Evolutionary conservation across 2,797 vertebrate genomes (phyloP), one percentile per base, ranked within the genome.

Genomic region (Eidolon dupreanum): DNA sequence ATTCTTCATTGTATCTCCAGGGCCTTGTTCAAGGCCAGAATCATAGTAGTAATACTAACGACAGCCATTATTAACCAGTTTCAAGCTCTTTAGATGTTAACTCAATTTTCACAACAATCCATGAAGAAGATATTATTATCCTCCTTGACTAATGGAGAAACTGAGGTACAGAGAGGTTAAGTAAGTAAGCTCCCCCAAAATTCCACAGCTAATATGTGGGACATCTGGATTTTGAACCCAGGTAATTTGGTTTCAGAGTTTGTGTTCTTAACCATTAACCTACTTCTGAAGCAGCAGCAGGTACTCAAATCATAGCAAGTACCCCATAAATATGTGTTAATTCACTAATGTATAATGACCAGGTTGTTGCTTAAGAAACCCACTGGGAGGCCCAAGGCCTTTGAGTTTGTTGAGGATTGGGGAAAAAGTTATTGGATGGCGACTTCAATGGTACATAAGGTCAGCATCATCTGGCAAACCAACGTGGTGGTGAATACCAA

Each of bases 311-410:
- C 88, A 61, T 13, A 74, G 59, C 55, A 93, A 68, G 2, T 55
- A 82, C 5, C 38, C 63, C 83, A 53, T 49, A 86, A 86, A 75
- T 65, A 70, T n/a, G 46, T 94, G 53, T 61, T 94, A 96, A 97
- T 93, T 92, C 57, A n/a, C 31, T 66, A 74, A 82, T 74, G 16
- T 82, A 79, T 41, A 71, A 49, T 63, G 43, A 92, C 22, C 22
- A 59, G 33, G 66, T 33, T 61, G 20, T 26, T 86, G 49, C 24
- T 33, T 66, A 92, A 83, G 71, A 82, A 53, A 95, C 53, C 17
- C 53, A 59, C 16, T 0, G 10, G 57, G 63, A 49, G 51, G 19
- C 38, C 53, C 22, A 93, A 73, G 15, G 24, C 9, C 31, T 38
- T 89, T 10, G 11, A 89, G 53, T 95, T 92, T 75, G 59, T 86